These are phyloP conservation scores for Synaphobranchus kaupii DNA, from an alignment of 2,797 vertebrate species.

Conservation along the genomic window DNA sequence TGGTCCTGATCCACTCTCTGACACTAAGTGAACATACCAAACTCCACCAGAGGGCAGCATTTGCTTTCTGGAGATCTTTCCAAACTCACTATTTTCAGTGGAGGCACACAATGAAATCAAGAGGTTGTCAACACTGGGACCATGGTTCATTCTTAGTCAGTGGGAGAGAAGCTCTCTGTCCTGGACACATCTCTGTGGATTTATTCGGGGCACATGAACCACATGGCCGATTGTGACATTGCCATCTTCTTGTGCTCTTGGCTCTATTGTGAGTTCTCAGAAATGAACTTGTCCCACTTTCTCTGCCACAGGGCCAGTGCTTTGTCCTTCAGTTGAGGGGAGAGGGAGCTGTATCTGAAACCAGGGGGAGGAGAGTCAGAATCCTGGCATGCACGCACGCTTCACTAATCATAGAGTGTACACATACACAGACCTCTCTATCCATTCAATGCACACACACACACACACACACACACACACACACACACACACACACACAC, in stretches of 20 bases:
- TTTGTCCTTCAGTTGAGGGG: conserved; percentile 64
- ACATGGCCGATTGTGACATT: background rate
- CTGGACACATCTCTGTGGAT: background rate
- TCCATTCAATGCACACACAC: background rate
- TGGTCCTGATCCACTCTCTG: background rate
- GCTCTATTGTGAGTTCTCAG: conserved; percentile 49
- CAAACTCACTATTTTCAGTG: background rate
- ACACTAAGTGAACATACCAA: background rate
- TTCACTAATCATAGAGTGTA: background rate
- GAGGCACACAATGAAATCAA: background rate
- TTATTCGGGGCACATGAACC: conserved; percentile 3
- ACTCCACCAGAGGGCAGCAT: conserved; percentile 1
- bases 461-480: background rate
- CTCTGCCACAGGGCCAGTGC: conserved; percentile 73
- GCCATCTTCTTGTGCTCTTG: background rate
- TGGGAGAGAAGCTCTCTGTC: background rate
- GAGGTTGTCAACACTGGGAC: background rate
- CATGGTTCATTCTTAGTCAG: background rate
- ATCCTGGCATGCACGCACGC: background rate
- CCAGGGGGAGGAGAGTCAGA: background rate
- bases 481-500: background rate
- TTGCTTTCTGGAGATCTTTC: background rate
- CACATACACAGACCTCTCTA: background rate
- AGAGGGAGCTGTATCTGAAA: conserved; percentile 83
- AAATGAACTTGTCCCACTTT: conserved; percentile 84